These are phyloP conservation scores for Aspidiotus destructor DNA, from an alignment of 2,888 invertebrate species.

Conservation along the genomic window DNA sequence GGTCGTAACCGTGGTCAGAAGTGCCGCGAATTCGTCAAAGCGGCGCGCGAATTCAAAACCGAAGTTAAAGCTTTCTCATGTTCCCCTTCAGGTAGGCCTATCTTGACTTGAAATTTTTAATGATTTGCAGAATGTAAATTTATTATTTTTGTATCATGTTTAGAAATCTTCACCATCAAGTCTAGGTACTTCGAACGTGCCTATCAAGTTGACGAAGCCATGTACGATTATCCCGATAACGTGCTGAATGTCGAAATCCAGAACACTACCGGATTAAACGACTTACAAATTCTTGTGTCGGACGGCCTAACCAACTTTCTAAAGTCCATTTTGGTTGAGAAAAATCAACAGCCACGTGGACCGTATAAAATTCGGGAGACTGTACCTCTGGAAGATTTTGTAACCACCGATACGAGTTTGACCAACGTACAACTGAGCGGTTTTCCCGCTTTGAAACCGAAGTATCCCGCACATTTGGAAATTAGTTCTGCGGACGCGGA, in stretches of 20 bases:
- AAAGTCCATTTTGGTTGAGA: constrained; percentile 8
- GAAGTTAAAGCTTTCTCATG: constrained; percentile 20
- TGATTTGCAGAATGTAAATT: not conserved
- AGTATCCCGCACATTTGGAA: not conserved
- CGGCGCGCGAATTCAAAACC: constrained; percentile 8
- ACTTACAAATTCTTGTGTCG: constrained; percentile 14
- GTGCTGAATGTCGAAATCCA: constrained; percentile 4
- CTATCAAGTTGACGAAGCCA: constrained; percentile 7
- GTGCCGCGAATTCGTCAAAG: constrained; percentile 1
- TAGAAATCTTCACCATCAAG: not conserved
- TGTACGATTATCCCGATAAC: constrained; percentile 7
- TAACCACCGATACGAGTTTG: not conserved
- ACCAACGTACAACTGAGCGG: constrained; percentile 17
- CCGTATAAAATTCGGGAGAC: constrained; percentile 10
- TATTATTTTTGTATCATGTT: not conserved
- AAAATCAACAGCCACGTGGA: not conserved
- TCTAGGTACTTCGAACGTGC: constrained; percentile 9
- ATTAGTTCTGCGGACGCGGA: constrained; percentile 3
- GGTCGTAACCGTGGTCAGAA: constrained; percentile 4
- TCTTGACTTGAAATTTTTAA: not conserved
- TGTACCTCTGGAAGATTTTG: constrained; percentile 12
- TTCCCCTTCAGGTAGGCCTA: constrained; percentile 10
- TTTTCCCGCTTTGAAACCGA: constrained; percentile 13
- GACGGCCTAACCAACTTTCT: constrained; percentile 15
- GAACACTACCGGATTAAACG: constrained; percentile 3